A percentile compares a stretch with the other conserved stretches of the same genome.
These are phyloP conservation scores for Chelonus insularis DNA, from an alignment of 1,140 invertebrate species.

Conservation along the genomic window DNA sequence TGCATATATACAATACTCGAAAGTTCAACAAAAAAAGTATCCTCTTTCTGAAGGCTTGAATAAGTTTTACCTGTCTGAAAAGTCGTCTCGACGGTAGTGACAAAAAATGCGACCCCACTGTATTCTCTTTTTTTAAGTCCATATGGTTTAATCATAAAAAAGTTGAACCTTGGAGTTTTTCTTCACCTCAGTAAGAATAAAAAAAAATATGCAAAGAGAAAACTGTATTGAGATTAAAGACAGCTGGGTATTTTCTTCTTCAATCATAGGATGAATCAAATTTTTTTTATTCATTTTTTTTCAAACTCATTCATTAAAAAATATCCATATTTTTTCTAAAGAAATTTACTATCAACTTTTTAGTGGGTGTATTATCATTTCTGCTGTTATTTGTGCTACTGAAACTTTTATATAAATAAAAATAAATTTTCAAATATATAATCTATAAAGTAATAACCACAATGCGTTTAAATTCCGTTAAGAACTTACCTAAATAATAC, in stretches of 20 bases:
- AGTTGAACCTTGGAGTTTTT: background rate
- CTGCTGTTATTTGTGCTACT: too few relatives aligned
- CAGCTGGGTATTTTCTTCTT: background rate
- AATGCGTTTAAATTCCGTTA: background rate
- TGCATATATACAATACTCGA: too few relatives aligned
- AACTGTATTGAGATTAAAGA: background rate
- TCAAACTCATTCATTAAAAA: background rate
- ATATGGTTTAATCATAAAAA: background rate
- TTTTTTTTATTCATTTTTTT: background rate
- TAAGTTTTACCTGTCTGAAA: background rate
- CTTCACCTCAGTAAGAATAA: background rate
- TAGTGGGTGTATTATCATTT: too few relatives aligned
- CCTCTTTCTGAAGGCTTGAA: background rate
- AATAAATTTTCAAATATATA: too few relatives aligned
- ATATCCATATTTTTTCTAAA: background rate
- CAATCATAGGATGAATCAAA: background rate
- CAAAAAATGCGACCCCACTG: background rate
- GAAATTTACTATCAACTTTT: too few relatives aligned
- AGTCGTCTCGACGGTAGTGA: conserved; percentile 1
- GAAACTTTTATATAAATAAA: too few relatives aligned
- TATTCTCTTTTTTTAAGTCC: background rate
- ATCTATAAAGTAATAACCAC: background rate
- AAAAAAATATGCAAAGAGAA: background rate
- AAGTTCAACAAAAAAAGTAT: too few relatives aligned
- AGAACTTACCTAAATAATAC: background rate